phyloP scores from a whole-genome alignment of 2,888 invertebrate species.

The Myopa testacea region DNA sequence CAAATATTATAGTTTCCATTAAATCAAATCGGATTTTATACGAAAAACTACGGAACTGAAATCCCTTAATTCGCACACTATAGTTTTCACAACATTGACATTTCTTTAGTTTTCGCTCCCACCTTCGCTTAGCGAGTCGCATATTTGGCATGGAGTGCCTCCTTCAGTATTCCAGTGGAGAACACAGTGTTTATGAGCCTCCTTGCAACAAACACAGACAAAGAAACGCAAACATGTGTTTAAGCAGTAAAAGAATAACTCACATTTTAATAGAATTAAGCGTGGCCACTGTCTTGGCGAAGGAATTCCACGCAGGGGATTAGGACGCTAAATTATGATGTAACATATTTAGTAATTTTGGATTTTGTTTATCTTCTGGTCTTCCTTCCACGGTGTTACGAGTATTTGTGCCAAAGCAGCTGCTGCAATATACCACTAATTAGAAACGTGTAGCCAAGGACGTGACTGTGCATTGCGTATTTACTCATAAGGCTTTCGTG shows the following conservation, averaged over 20 bases:
- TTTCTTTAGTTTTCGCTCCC: too few species aligned
- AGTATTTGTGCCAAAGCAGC: too few species aligned
- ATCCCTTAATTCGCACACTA: too few species aligned
- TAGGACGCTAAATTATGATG: constrained; percentile 16
- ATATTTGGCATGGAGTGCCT: too few species aligned
- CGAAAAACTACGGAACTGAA: too few species aligned
- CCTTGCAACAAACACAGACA: not conserved
- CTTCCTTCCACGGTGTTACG: too few species aligned
- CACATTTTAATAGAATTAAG: constrained; percentile 16
- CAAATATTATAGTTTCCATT: too few species aligned
- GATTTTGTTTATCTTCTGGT: not conserved
- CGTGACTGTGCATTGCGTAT: constrained; percentile 6
- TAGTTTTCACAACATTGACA: too few species aligned
- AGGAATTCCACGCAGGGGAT: not conserved
- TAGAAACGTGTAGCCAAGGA: constrained; percentile 23
- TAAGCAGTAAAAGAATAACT: not conserved
- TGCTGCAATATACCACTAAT: not conserved
- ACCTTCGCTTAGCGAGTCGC: too few species aligned
- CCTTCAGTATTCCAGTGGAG: too few species aligned
- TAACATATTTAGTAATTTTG: constrained; percentile 5
- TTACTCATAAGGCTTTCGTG: not conserved
- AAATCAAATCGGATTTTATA: too few species aligned
- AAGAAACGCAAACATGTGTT: not conserved
- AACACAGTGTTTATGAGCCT: not conserved
- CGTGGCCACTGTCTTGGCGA: not conserved